Evolutionary conservation across 2,888 invertebrate species (phyloP).

Genomic region (Acleris holmiana): DNA sequence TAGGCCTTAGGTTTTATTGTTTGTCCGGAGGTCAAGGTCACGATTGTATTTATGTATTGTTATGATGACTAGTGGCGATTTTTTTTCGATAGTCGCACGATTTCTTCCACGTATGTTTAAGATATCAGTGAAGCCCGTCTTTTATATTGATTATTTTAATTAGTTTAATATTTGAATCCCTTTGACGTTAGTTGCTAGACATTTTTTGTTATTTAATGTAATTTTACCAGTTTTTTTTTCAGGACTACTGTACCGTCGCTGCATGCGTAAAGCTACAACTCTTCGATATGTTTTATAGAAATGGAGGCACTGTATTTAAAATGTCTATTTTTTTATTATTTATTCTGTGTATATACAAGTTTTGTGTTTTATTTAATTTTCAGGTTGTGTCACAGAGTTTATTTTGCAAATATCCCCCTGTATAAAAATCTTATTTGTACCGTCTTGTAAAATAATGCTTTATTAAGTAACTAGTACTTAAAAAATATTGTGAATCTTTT

Average conservation of each 20-base stretch:
- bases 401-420: slow-evolving; percentile 28
- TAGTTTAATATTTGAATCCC: too few species aligned
- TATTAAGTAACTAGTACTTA: slow-evolving; percentile 23
- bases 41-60: too few species aligned
- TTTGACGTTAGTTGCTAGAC: too few species aligned
- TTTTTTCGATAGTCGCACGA: too few species aligned
- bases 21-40: too few species aligned
- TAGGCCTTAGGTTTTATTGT: too few species aligned
- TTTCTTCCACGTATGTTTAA: too few species aligned
- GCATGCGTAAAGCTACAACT: slow-evolving; percentile 48
- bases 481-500: too few species aligned
- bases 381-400: slow-evolving; percentile 49
- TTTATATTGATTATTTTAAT: too few species aligned
- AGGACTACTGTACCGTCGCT: slow-evolving; percentile 47
- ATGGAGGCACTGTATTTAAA: slow-evolving; percentile 75
- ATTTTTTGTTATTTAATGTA: slow-evolving; percentile 1
- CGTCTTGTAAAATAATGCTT: slow-evolving; percentile 52
- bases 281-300: slow-evolving; percentile 62
- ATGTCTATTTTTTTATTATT: slow-evolving; percentile 67
- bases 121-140: too few species aligned
- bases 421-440: slow-evolving; percentile 42
- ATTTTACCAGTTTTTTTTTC: slow-evolving; percentile 47
- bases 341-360: slow-evolving; percentile 32
- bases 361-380: slow-evolving; percentile 38
- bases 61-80: too few species aligned